These are phyloP conservation scores for Lochmaea crataegi DNA, from an alignment of 2,888 invertebrate genomes.

Conservation along the genomic window DNA sequence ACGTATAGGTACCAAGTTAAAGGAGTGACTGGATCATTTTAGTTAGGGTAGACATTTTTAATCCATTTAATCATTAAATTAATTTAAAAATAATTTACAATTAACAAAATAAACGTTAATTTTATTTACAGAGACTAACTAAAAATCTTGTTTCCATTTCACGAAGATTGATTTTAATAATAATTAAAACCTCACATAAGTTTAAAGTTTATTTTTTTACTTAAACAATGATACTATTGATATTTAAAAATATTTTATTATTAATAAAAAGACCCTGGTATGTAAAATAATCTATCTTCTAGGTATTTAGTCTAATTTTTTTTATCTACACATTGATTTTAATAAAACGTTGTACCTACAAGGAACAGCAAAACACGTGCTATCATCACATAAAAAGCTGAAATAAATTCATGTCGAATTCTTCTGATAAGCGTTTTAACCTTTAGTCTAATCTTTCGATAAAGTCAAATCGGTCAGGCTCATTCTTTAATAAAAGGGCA, in stretches of 20 bases:
- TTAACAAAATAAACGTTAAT: no score
- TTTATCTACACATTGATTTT: background rate
- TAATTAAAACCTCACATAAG: no score
- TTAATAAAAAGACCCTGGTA: no score
- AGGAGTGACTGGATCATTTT: no score
- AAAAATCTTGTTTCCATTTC: no score
- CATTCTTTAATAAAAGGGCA: background rate
- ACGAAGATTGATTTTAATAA: no score
- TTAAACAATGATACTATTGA: no score
- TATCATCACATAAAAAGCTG: background rate
- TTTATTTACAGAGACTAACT: no score
- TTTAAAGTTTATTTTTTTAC: no score
- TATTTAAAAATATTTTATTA: no score
- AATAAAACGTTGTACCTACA: background rate
- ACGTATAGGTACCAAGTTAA: no score
- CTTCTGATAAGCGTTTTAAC: constrained; percentile 23
- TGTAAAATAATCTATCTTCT: no score
- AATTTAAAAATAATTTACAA: background rate
- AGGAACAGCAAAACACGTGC: background rate
- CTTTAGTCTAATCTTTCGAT: constrained; percentile 6
- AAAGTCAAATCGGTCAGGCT: constrained; percentile 22
- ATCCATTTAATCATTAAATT: background rate
- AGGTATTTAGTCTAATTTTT: background rate
- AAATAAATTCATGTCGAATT: background rate
- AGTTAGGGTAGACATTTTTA: background rate